A percentile compares a stretch with the other conserved stretches of the same genome.
These are phyloP conservation scores for Nomada fucata DNA, from an alignment of 2,888 invertebrate genomes.

Conservation along the genomic window DNA sequence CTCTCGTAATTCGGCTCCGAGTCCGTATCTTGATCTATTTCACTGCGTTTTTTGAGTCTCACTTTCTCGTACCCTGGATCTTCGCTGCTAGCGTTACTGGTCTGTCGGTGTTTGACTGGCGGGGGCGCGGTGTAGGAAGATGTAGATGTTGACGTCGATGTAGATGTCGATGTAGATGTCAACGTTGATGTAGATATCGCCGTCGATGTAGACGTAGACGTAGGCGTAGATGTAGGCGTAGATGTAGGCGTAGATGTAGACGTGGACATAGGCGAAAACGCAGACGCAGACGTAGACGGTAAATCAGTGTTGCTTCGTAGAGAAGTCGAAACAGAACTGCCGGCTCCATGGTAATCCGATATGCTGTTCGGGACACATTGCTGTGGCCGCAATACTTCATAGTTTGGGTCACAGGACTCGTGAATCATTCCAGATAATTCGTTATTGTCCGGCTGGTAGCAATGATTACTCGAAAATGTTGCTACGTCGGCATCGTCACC, in stretches of 20 bases:
- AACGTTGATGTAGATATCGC: background rate
- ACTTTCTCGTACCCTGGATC: constrained; percentile 86
- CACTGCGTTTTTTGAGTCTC: constrained; percentile 76
- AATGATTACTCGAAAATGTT: constrained; percentile 85
- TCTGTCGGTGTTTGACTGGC: constrained; percentile 79
- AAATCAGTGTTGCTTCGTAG: constrained; percentile 69
- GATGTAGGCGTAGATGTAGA: background rate
- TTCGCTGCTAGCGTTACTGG: constrained; percentile 81
- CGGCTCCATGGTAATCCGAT: constrained; percentile 37
- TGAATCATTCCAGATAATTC: constrained; percentile 33
- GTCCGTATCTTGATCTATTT: constrained; percentile 85
- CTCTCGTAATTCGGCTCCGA: constrained; percentile 92
- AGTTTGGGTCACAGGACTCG: constrained; percentile 88
- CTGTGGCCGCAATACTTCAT: constrained; percentile 90
- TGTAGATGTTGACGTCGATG: background rate
- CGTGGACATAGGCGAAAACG: background rate
- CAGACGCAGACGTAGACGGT: constrained; percentile 49
- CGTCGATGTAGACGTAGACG: background rate
- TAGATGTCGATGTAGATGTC: background rate
- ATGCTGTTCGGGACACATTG: constrained; percentile 63
- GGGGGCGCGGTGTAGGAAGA: constrained; percentile 66
- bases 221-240: background rate
- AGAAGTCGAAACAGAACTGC: background rate
- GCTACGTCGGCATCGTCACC: background rate
- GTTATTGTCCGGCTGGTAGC: constrained; percentile 89